Percentiles rank a stretch among this genome's conserved stretches.
phyloP scores from a whole-genome alignment of 2,113 vertebrate species.

The Siniperca chuatsi region DNA sequence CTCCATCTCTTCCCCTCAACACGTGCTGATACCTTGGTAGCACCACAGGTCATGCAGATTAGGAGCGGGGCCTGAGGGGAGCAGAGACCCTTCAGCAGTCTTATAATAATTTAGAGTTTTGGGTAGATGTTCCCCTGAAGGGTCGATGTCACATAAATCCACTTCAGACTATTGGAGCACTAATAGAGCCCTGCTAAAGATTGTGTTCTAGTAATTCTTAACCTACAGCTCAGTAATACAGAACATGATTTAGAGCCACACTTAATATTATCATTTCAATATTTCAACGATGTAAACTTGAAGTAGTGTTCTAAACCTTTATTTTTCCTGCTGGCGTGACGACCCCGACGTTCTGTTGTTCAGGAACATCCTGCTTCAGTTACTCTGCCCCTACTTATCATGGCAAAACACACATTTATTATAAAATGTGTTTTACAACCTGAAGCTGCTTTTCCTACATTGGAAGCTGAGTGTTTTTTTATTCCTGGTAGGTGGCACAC shows the following conservation, averaged over 20 bases:
- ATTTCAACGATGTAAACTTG: not conserved
- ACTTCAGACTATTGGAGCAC: too few species aligned
- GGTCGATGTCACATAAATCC: too few species aligned
- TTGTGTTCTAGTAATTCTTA: not conserved
- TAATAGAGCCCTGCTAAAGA: not conserved
- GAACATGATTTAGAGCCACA: not conserved
- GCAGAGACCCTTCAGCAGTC: not conserved
- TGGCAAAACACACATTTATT: not conserved
- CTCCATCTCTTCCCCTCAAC: not conserved
- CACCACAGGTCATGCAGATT: not conserved
- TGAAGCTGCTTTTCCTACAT: not conserved
- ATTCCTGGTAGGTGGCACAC: not conserved
- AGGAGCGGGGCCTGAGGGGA: not conserved
- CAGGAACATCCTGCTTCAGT: not conserved
- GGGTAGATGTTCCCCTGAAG: too few species aligned
- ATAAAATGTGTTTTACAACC: not conserved
- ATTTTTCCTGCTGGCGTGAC: not conserved
- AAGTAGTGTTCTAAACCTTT: too few species aligned
- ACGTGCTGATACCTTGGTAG: not conserved
- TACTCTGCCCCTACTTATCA: not conserved
- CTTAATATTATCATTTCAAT: not conserved
- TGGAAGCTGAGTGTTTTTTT: constrained; percentile 9
- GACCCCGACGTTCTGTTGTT: not conserved
- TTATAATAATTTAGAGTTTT: not conserved
- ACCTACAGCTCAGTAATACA: not conserved